Evolutionary conservation across 2,797 vertebrate genomes (phyloP).

Genomic region (Urophycis tenuis): DNA sequence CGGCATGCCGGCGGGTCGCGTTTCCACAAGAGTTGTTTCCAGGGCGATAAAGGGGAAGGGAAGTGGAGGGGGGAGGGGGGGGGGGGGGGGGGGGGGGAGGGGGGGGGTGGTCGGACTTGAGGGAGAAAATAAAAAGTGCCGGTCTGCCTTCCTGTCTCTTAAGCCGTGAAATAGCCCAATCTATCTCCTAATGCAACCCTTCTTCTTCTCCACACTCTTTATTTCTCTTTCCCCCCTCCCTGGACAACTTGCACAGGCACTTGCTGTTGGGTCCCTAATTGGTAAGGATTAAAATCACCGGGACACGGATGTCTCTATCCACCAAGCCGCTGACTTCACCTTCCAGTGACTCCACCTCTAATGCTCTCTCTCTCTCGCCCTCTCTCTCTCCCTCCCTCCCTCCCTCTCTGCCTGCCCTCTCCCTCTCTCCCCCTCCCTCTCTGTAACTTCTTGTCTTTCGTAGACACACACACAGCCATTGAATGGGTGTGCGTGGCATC

Average conservation of each 20-base stretch:
- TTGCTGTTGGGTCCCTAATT: slow-evolving; percentile 68
- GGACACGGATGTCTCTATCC: slow-evolving; percentile 68
- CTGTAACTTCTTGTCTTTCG: not conserved
- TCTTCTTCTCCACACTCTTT: slow-evolving; percentile 49
- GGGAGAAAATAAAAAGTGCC: slow-evolving; percentile 29
- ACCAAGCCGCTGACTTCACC: slow-evolving; percentile 71
- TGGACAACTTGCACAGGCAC: slow-evolving; percentile 50
- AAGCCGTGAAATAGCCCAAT: slow-evolving; percentile 43
- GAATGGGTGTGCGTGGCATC: slow-evolving; percentile 6
- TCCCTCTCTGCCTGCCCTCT: slow-evolving; percentile 3
- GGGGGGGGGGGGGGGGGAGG: no score
- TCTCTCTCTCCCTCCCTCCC: slow-evolving; percentile 3
- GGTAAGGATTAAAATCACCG: slow-evolving; percentile 75
- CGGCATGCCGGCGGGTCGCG: slow-evolving; percentile 72
- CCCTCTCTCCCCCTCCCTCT: slow-evolving; percentile 2
- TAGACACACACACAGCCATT: slow-evolving; percentile 3
- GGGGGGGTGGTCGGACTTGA: slow-evolving; percentile 40
- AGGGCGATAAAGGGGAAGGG: slow-evolving; percentile 36
- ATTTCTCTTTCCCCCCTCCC: slow-evolving; percentile 44
- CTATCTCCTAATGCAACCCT: slow-evolving; percentile 36
- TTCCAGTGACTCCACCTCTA: slow-evolving; percentile 40
- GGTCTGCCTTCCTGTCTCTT: slow-evolving; percentile 21
- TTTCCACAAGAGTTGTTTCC: slow-evolving; percentile 28
- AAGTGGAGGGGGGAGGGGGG: no score
- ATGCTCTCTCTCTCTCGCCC: slow-evolving; percentile 45